Evolutionary conservation across 2,797 vertebrate genomes (phyloP).

Genomic region (Pelodytes ibericus): DNA sequence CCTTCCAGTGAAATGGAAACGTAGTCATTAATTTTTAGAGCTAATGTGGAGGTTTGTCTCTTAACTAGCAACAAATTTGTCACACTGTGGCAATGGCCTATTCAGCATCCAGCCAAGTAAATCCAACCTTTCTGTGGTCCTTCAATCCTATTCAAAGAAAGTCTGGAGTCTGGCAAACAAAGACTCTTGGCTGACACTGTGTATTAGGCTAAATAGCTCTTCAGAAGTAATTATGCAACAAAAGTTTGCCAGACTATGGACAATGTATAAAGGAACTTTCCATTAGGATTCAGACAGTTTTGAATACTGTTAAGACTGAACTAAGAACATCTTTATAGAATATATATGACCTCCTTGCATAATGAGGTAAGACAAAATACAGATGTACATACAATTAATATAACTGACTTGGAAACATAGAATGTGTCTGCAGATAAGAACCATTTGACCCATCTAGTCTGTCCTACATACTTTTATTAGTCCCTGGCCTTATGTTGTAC

Average conservation of each 20-base stretch:
- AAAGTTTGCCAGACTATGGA: constrained; percentile 39
- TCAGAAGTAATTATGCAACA: constrained; percentile 42
- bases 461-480: too few relatives aligned
- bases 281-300: constrained; percentile 28
- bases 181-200: constrained; percentile 42
- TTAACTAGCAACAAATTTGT: constrained; percentile 27
- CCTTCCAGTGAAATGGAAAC: background rate
- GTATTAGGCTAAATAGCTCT: constrained; percentile 43
- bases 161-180: constrained; percentile 16
- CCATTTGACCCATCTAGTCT: too few relatives aligned
- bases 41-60: background rate
- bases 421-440: too few relatives aligned
- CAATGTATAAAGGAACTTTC: constrained; percentile 28
- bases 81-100: constrained; percentile 19
- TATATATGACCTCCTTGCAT: background rate
- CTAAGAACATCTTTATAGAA: constrained; percentile 7
- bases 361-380: too few relatives aligned
- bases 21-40: background rate
- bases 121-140: constrained; percentile 11
- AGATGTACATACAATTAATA: too few relatives aligned
- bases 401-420: too few relatives aligned
- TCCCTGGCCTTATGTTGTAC: too few relatives aligned
- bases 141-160: constrained; percentile 23
- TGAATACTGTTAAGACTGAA: constrained; percentile 17
- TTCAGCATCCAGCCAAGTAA: constrained; percentile 36